Conservation (phyloP, 2,113 vertebrate genomes). For the Trachemys scripta region DNA sequence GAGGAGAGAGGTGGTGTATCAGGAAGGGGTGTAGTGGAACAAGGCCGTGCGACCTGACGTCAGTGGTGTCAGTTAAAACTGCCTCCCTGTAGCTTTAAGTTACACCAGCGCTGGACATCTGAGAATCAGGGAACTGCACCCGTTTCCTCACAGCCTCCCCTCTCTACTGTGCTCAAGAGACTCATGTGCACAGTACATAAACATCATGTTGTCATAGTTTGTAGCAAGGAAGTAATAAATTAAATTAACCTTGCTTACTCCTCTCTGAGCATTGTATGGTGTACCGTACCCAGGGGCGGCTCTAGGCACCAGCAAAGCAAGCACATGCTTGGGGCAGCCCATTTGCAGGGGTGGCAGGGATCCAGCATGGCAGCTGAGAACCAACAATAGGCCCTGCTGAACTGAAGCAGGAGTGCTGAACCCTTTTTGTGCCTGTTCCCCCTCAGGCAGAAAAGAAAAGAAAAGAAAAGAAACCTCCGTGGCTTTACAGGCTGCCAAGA, state of each 20-base stretch:
- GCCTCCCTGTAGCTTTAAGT: not conserved
- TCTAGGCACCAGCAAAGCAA: too few relatives aligned
- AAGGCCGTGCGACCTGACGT: not conserved
- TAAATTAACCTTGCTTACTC: not conserved
- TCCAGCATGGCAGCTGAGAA: too few relatives aligned
- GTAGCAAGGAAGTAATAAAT: not conserved
- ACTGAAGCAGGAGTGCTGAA: too few relatives aligned
- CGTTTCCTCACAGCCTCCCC: not conserved
- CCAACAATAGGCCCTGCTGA: too few relatives aligned
- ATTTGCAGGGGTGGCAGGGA: too few relatives aligned
- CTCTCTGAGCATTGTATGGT: not conserved
- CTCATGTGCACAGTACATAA: not conserved
- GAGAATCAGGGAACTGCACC: not conserved
- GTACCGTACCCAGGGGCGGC: not conserved
- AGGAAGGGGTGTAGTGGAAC: not conserved
- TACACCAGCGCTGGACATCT: not conserved
- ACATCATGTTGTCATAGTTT: not conserved
- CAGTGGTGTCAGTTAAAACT: not conserved
- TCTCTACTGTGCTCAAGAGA: not conserved
- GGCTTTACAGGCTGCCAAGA: too few relatives aligned
- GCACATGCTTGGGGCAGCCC: too few relatives aligned
- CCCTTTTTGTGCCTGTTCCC: too few relatives aligned
- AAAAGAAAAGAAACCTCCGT: too few relatives aligned
- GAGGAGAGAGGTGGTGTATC: not conserved
- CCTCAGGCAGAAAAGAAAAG: too few relatives aligned